Evolutionary conservation across 2,888 invertebrate genomes (phyloP), one percentile per base, ranked within the genome.

Genomic region (Spilarctia lutea): DNA sequence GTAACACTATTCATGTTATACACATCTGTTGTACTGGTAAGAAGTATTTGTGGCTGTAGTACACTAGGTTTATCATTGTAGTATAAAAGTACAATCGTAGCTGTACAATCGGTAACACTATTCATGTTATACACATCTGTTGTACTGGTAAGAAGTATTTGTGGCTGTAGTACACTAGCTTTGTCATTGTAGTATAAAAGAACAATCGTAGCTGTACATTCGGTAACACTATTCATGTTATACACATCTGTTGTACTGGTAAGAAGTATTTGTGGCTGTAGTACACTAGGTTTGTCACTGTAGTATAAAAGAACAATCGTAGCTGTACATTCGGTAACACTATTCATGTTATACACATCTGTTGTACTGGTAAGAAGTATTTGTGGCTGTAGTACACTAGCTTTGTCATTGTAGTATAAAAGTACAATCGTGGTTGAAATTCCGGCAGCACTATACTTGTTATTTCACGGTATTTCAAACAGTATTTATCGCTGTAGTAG

Each of bases 401-500:
- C 0, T n/a, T 56, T 39, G 20, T 68, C 20, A 27, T 4, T 18
- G 27, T 18, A n/a, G 52, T 56, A 56, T n/a, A 56, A 56, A 10
- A n/a, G n/a, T n/a, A 56, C 52, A 56, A 10, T 56, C 8, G 24
- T 20, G 20, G 0, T 3, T 20, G 48, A 20, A 20, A 20, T 20
- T 2, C 11, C n/a, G 24, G 11, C 11, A 56, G 7, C 8, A 56
- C 52, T n/a, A 10, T n/a, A 66, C 6, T 48, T 18, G 8, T 65
- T 65, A 52, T 52, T 48, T 48, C 20, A 48, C 48, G 20, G 20
- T 13, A 48, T 48, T 48, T 48, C 20, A 48, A 48, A 48, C 1
- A 7, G 11, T 68, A 35, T 56, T 69, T 56, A 56, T 69, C 69
- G 52, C 33, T 56, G 35, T n/a, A 33, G 48, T 68, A 27, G 16